Evolutionary conservation across 64 coral and sea anemone genomes (phyloP).

Genomic region (Stichodactyla helianthus): DNA sequence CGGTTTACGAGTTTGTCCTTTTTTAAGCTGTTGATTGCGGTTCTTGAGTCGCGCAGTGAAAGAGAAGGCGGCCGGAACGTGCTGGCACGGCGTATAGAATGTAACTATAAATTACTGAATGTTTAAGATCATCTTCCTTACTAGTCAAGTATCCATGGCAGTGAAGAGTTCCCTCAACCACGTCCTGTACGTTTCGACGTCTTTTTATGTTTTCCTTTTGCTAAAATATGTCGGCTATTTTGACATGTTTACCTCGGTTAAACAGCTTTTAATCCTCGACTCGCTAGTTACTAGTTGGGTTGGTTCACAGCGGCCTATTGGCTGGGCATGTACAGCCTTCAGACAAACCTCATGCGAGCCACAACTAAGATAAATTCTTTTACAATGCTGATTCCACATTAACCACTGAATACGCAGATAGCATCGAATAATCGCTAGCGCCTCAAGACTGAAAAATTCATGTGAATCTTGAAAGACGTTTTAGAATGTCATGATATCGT

Average conservation of each 20-base stretch:
- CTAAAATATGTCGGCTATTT: not conserved
- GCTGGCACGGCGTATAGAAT: not conserved
- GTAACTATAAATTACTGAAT: not conserved
- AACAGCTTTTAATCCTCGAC: not conserved
- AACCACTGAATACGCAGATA: not conserved
- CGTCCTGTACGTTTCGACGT: slow-evolving; percentile 1
- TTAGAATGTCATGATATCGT: too few species aligned
- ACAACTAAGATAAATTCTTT: not conserved
- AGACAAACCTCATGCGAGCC: not conserved
- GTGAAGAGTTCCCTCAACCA: not conserved
- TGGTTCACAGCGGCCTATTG: too few species aligned
- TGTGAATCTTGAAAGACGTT: too few species aligned
- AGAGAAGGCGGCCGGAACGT: too few species aligned
- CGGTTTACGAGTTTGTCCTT: not conserved
- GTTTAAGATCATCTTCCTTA: not conserved
- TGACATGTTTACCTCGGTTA: not conserved
- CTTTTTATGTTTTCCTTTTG: not conserved
- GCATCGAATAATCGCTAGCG: not conserved
- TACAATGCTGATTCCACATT: not conserved
- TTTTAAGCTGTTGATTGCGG: not conserved
- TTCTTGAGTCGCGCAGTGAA: not conserved
- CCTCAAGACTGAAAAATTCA: not conserved
- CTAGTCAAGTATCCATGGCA: slow-evolving; percentile 14
- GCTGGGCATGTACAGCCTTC: not conserved
- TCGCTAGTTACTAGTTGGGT: not conserved